phyloP scores from a whole-genome alignment of 30 jellyfish, hydroid and myxozoan genomes.

The Chrysaora quinquecirrha region DNA sequence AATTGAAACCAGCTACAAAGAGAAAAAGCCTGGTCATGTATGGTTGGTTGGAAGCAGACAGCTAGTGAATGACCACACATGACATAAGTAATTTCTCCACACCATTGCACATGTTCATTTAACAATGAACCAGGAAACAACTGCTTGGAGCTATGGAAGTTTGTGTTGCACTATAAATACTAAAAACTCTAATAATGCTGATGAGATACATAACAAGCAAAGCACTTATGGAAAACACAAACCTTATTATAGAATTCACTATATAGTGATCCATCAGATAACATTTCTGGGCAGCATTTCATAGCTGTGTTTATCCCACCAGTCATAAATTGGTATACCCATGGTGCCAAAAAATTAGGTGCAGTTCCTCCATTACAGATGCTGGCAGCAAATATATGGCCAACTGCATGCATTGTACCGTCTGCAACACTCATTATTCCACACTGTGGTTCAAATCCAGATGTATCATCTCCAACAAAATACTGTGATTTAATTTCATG shows the following conservation, averaged over 20 bases:
- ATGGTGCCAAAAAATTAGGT: constrained; percentile 45
- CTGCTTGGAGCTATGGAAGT: too few species aligned
- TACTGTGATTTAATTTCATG: constrained; percentile 12
- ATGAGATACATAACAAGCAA: too few species aligned
- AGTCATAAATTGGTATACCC: constrained; percentile 14
- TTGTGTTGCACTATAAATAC: too few species aligned
- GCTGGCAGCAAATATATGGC: constrained; percentile 23
- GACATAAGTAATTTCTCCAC: too few species aligned
- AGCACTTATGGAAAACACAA: too few species aligned
- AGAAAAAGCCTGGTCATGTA: too few species aligned
- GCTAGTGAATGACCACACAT: too few species aligned
- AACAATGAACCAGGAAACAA: too few species aligned
- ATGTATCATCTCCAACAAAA: constrained; percentile 13
- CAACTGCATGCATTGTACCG: constrained; percentile 23
- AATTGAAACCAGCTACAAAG: neutral
- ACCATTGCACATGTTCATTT: too few species aligned
- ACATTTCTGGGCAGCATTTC: neutral
- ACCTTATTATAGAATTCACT: neutral
- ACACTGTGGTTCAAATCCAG: constrained; percentile 32
- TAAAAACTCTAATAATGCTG: too few species aligned
- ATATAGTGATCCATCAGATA: neutral
- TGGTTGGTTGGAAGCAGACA: too few species aligned
- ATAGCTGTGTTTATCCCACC: constrained; percentile 7
- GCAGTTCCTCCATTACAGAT: constrained; percentile 53
- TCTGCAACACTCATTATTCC: constrained; percentile 36